Percentiles rank a stretch among this genome's conserved stretches.
phyloP scores from a whole-genome alignment of 2,797 vertebrate genomes.

The Sebastes elongatus region DNA sequence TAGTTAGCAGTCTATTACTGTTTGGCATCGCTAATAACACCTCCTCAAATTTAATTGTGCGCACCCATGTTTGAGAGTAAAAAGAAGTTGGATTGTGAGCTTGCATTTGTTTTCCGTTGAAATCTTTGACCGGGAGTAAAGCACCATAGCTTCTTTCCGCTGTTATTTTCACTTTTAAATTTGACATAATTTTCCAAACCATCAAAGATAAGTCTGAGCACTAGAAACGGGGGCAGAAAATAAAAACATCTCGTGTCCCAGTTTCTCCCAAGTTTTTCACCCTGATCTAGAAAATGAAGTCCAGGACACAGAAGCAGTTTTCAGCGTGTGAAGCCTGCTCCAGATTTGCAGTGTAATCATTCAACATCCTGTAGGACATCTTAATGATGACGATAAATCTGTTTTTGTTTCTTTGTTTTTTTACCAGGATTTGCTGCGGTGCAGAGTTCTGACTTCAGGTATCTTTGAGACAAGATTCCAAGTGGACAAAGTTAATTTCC shows the following conservation, averaged over 20 bases:
- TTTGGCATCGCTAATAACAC: not conserved
- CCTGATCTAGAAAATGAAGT: not conserved
- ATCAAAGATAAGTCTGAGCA: not conserved
- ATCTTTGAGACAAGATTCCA: slow-evolving; percentile 99
- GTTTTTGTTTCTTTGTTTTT: not conserved
- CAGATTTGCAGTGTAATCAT: not conserved
- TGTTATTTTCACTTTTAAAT: not conserved
- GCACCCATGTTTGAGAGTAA: not conserved
- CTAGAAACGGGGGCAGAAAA: not conserved
- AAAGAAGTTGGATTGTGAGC: not conserved
- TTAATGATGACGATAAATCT: not conserved
- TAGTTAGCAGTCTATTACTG: not conserved
- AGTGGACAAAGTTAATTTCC: slow-evolving; percentile 99
- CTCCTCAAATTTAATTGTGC: not conserved
- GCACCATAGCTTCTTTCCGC: not conserved
- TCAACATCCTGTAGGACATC: not conserved
- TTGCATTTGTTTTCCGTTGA: not conserved
- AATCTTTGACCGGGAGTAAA: not conserved
- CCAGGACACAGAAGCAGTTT: not conserved
- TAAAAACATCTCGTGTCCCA: not conserved
- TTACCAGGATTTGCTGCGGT: slow-evolving; percentile 92
- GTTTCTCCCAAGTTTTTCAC: slow-evolving; percentile 1
- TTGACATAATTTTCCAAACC: not conserved
- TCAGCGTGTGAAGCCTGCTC: not conserved
- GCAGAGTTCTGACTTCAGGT: slow-evolving; percentile 96